These are phyloP conservation scores for Polypterus bichir DNA, from an alignment of 2,113 vertebrate genomes.

Conservation along the genomic window DNA sequence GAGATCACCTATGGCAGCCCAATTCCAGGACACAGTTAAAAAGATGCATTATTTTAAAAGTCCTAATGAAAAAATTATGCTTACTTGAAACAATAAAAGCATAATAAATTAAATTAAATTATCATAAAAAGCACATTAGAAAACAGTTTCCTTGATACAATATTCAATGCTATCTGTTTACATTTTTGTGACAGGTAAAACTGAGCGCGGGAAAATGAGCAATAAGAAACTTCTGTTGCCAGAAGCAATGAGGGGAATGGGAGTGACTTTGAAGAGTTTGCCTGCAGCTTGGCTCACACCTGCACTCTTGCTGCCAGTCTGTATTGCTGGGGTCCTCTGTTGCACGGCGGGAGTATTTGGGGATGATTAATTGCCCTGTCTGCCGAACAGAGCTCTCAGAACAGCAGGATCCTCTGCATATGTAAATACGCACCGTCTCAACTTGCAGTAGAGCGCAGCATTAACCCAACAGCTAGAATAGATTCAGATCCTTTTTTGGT, in stretches of 20 bases:
- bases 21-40: no score
- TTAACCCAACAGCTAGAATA: constrained; percentile 15
- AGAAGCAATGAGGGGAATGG: neutral
- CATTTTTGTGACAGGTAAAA: no score
- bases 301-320: constrained; percentile 62
- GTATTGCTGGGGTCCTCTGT: constrained; percentile 61
- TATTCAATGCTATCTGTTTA: no score
- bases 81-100: no score
- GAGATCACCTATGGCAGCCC: no score
- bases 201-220: no score
- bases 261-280: constrained; percentile 31
- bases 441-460: constrained; percentile 27
- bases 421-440: constrained; percentile 74
- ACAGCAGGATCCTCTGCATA: constrained; percentile 75
- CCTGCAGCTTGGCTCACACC: constrained; percentile 67
- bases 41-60: no score
- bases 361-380: constrained; percentile 95
- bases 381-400: constrained; percentile 58
- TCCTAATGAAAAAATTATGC: no score
- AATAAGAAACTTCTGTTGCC: no score
- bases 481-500: constrained; percentile 23
- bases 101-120: no score
- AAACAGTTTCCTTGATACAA: no score
- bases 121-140: no score
- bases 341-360: constrained; percentile 66